These are phyloP conservation scores for Hippocampus barbouri DNA, from an alignment of 2,113 vertebrate genomes.

Conservation along the genomic window DNA sequence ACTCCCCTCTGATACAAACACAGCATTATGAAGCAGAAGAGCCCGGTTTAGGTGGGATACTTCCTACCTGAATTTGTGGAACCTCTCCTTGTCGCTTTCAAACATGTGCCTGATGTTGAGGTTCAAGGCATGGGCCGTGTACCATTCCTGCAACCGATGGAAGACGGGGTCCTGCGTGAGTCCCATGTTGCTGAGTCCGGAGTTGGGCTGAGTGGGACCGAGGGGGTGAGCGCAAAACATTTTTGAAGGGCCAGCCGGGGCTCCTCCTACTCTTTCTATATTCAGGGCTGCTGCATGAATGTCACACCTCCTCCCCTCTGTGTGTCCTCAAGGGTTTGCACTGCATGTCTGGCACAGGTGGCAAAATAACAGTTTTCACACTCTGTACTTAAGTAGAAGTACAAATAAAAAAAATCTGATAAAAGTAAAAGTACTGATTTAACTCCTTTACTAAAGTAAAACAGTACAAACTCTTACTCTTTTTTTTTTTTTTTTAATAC, in stretches of 20 bases:
- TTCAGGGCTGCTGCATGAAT: background rate
- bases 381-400: background rate
- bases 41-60: background rate
- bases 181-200: constrained; percentile 68
- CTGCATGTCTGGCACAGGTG: background rate
- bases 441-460: background rate
- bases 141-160: constrained; percentile 82
- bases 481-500: too few species aligned
- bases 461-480: background rate
- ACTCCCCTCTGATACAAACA: background rate
- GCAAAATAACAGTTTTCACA: background rate
- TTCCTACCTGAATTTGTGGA: constrained; percentile 82
- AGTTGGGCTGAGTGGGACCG: constrained; percentile 43
- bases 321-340: background rate
- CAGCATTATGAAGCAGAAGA: background rate
- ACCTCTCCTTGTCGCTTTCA: constrained; percentile 80
- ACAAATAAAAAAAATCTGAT: background rate
- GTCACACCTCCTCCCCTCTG: background rate
- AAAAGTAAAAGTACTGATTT: background rate
- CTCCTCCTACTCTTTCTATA: constrained; percentile 55
- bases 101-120: constrained; percentile 87
- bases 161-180: constrained; percentile 81
- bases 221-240: constrained; percentile 14
- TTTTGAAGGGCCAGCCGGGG: constrained; percentile 52
- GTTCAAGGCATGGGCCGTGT: constrained; percentile 70